Evolutionary conservation across 2,888 invertebrate species (phyloP), one percentile per base, ranked within the genome.

Genomic region (Oligia strigilis): DNA sequence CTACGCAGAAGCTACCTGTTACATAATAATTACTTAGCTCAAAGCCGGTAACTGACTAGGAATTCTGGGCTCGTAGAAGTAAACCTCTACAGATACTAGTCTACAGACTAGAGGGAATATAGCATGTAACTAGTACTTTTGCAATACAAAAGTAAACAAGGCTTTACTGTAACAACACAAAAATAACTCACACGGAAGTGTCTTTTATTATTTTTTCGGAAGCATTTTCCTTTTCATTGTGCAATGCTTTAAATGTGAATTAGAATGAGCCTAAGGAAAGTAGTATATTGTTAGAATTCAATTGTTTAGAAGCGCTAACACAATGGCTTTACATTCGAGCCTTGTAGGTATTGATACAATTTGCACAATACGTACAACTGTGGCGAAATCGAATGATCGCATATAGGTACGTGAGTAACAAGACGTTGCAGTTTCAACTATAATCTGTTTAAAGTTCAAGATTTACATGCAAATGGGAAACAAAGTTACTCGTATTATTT

Each of bases 391-490:
- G 46, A 83, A 72, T 77, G 14, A 67, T 49, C 11, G 40, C 46
- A 71, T 82, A 46, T 55, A 40, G 17, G 40, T 62, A 60, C 11
- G n/a, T 58, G 29, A 60, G 79, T 70, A 73, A 72, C 36, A 69
- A 84, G 40, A 73, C 40, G 58, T 67, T 78, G 66, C 55, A 75
- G 23, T 60, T 76, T 29, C 64, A 52, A n/a, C 58, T 71, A 40
- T 60, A 77, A 76, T 76, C 64, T 62, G 52, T 77, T 72, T 55
- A 62, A n/a, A 62, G 60, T 72, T 74, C 69, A 72, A 77, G 58
- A 77, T 58, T 80, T 72, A 67, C 67, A 85, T 81, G 19, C 49
- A 65, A 75, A 75, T 82, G 23, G 60, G 40, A 72, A 82, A 76
- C 69, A 29, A 65, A 72, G 1, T 72, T 62, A 46, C 40, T 67